phyloP scores from a whole-genome alignment of 2,888 invertebrate species.

The Anaspis maculata region DNA sequence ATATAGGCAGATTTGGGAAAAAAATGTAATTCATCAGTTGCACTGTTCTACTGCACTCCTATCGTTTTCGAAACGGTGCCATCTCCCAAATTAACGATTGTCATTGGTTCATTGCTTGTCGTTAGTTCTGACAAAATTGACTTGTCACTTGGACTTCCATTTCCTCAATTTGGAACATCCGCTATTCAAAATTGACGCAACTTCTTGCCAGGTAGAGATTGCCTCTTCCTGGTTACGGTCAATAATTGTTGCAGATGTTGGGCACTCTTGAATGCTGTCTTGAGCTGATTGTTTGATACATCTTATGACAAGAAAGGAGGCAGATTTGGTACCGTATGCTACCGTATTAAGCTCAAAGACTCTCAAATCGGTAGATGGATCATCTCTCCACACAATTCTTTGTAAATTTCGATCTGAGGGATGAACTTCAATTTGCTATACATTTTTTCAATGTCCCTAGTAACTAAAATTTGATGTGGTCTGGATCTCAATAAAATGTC shows the following conservation, averaged over 20 bases:
- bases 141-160: neutral
- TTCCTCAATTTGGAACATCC: neutral
- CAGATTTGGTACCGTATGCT: conserved; percentile 16
- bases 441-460: conserved; percentile 22
- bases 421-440: conserved; percentile 18
- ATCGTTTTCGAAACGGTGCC: neutral
- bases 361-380: conserved; percentile 6
- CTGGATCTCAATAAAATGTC: conserved; percentile 19
- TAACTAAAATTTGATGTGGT: conserved; percentile 15
- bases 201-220: neutral
- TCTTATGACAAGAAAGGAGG: conserved; percentile 14
- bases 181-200: neutral
- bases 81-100: neutral
- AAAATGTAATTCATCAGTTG: neutral
- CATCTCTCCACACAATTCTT: conserved; percentile 10
- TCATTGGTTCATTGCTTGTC: neutral
- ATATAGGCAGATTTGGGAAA: neutral
- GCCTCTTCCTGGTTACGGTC: conserved; percentile 4
- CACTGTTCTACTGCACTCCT: neutral
- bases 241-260: conserved; percentile 12
- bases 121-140: neutral
- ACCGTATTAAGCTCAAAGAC: conserved; percentile 14
- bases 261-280: conserved; percentile 7
- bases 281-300: conserved; percentile 11
- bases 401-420: conserved; percentile 14